Percentiles rank a stretch among this genome's conserved stretches.
phyloP scores from a whole-genome alignment of 2,797 vertebrate species.

The Phataginus tricuspis region DNA sequence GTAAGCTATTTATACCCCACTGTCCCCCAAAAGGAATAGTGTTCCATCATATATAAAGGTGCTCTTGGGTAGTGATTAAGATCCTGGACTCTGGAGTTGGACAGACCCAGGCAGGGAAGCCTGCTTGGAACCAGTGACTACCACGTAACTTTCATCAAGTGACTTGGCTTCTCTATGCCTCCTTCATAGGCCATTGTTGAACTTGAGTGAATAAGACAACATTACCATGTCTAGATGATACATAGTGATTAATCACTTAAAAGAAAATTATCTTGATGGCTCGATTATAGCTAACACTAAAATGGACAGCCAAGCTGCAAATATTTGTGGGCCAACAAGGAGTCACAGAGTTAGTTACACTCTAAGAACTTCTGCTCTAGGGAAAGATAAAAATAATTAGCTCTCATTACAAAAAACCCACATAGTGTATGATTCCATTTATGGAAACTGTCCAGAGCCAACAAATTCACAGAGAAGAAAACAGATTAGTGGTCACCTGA shows the following conservation, averaged over 20 bases:
- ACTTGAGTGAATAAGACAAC: not conserved
- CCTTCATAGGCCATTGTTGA: not conserved
- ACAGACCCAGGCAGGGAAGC: not conserved
- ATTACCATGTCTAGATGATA: not conserved
- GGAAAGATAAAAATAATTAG: not conserved
- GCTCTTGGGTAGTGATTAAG: not conserved
- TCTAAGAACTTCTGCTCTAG: not conserved
- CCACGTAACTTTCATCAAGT: not conserved
- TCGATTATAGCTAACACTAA: not conserved
- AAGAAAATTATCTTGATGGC: not conserved
- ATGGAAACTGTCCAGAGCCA: not conserved
- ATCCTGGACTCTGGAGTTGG: not conserved
- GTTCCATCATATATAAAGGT: not conserved
- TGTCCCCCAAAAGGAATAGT: not conserved
- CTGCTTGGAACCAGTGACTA: not conserved
- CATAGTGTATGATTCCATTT: not conserved
- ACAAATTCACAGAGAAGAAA: not conserved
- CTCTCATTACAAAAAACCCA: not conserved
- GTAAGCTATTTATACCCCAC: not conserved
- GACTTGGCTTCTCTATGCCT: not conserved
- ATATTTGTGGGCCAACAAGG: not conserved
- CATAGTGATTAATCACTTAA: not conserved
- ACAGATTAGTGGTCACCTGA: not conserved
- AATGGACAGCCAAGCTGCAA: not conserved
- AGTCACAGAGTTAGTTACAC: not conserved